phyloP scores from a whole-genome alignment of 1,140 invertebrate genomes.

The Lerema accius region DNA sequence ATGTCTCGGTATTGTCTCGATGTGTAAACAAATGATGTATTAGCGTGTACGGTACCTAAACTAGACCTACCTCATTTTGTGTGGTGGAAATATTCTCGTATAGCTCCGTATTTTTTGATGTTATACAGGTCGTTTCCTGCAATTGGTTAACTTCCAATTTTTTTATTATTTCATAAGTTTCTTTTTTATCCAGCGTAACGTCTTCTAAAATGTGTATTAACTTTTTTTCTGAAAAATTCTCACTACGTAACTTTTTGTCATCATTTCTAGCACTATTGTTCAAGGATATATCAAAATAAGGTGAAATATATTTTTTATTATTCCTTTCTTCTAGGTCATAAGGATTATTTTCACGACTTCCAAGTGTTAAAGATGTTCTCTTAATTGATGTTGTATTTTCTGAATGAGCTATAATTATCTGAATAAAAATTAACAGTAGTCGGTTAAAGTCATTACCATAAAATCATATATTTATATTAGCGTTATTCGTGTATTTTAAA shows the following conservation, averaged over 20 bases:
- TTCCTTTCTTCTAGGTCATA: constrained; percentile 32
- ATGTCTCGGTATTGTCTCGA: no score
- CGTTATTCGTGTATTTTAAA: no score
- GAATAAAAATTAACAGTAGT: constrained; percentile 14
- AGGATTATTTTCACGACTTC: constrained; percentile 24
- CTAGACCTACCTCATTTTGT: constrained; percentile 19
- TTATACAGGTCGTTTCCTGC: constrained; percentile 37
- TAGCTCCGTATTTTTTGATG: constrained; percentile 14
- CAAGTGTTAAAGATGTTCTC: constrained; percentile 6
- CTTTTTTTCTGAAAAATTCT: constrained; percentile 58
- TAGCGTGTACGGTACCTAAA: no score
- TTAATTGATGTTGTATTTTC: constrained; percentile 19
- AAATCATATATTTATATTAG: no score
- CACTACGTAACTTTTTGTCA: constrained; percentile 17
- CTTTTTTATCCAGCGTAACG: constrained; percentile 53
- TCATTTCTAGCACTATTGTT: constrained; percentile 11
- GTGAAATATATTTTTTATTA: constrained; percentile 35
- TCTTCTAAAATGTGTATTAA: constrained; percentile 68
- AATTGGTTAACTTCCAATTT: constrained; percentile 47
- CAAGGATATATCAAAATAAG: constrained; percentile 41
- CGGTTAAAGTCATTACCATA: no score
- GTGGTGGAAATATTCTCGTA: background rate
- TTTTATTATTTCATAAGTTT: constrained; percentile 53
- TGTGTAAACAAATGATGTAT: no score
- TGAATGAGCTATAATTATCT: constrained; percentile 49